Conservation (phyloP, 2,888 invertebrate genomes). For the Thelaira solivaga region DNA sequence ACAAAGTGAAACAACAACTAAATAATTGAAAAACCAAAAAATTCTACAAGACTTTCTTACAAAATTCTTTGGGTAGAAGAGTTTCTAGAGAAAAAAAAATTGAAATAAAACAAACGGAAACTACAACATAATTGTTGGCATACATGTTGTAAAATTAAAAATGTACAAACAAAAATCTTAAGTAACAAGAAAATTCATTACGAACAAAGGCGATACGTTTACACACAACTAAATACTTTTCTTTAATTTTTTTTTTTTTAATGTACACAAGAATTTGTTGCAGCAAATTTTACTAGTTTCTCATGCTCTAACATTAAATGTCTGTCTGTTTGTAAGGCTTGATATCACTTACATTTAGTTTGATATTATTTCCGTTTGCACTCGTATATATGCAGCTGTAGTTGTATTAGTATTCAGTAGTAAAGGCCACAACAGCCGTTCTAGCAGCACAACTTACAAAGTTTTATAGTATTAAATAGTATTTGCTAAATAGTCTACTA, state of each 20-base stretch:
- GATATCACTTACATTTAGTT: conserved; percentile 44
- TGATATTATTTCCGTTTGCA: conserved; percentile 49
- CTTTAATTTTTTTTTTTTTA: too few species aligned
- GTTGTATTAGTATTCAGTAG: neutral
- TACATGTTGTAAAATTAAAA: conserved; percentile 35
- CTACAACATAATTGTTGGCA: conserved; percentile 38
- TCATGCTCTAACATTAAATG: conserved; percentile 3
- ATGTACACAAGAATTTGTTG: neutral
- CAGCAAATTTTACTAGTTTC: neutral
- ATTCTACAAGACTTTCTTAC: conserved; percentile 15
- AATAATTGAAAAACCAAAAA: neutral
- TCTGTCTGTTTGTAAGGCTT: conserved; percentile 1
- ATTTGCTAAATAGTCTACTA: conserved; percentile 18
- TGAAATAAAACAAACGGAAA: conserved; percentile 2
- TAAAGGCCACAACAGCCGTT: neutral
- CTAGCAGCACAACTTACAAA: neutral
- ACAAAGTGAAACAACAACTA: conserved; percentile 20
- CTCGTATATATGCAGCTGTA: neutral
- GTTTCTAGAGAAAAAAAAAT: neutral
- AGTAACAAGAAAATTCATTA: too few species aligned
- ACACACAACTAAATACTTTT: too few species aligned
- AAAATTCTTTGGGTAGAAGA: neutral
- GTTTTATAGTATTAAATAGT: neutral
- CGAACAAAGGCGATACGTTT: too few species aligned
- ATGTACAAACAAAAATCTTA: neutral